Percentiles rank a stretch among this genome's conserved stretches.
These are phyloP conservation scores for Gryllus longicercus DNA, from an alignment of 2,888 invertebrate genomes.

Conservation along the genomic window DNA sequence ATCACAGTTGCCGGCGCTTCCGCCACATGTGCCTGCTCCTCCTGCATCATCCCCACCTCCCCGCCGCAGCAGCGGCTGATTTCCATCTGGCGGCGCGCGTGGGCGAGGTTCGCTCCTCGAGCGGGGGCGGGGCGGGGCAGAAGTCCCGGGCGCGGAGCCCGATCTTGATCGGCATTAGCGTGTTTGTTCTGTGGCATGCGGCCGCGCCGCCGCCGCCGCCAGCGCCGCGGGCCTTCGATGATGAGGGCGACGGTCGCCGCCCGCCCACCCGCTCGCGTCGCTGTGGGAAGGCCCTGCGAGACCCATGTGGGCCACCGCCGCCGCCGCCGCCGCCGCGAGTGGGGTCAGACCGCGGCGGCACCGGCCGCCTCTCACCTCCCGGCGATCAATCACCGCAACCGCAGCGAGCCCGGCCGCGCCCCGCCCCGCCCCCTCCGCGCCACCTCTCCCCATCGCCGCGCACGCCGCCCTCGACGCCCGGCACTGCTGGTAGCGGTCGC, in stretches of 20 bases:
- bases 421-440: not conserved
- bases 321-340: not conserved
- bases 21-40: too few relatives aligned
- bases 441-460: not conserved
- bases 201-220: too few relatives aligned
- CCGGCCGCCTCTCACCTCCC: not conserved
- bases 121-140: too few relatives aligned
- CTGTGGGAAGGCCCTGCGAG: not conserved
- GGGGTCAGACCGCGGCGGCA: slow-evolving; percentile 5
- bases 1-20: too few relatives aligned
- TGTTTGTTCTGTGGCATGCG: too few relatives aligned
- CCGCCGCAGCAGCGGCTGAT: too few relatives aligned
- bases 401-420: not conserved
- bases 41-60: too few relatives aligned
- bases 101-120: too few relatives aligned
- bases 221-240: too few relatives aligned
- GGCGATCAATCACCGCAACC: not conserved
- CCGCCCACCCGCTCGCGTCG: not conserved
- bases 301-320: not conserved
- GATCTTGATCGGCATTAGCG: too few relatives aligned
- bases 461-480: not conserved
- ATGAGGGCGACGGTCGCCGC: not conserved
- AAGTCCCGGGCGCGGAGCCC: too few relatives aligned
- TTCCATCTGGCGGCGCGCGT: too few relatives aligned
- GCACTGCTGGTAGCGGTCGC: not conserved